Evolutionary conservation across 1,140 invertebrate genomes (phyloP), one percentile per base, ranked within the genome.

Genomic region (Tetramorium parvispinum): DNA sequence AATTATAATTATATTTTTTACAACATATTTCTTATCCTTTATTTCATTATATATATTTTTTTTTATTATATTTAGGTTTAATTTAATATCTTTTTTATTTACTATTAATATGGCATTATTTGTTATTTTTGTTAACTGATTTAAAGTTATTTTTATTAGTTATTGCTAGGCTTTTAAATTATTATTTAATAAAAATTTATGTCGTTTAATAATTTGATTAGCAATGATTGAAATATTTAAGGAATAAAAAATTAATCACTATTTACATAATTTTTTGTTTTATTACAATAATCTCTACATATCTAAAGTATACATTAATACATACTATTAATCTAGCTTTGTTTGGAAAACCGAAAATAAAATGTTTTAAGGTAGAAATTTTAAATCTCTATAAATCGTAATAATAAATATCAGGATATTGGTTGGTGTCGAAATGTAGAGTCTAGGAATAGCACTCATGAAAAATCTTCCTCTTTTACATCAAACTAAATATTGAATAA

Each of bases 401-500:
- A 66, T 79, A 79, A 79, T 79, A 79, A 79, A 79, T 79, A 79
- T 79, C 3, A 79, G 61, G 77, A 79, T 79, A 79, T 79, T 79
- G 61, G 77, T 53, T 55, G 13, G 40, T 37, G 24, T 49, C 13
- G 27, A 65, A 79, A 24, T 11, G 11, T 7, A 21, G 6, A 78
- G 5, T 49, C 3, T 49, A 27, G 11, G 27, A 51, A 8, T 65
- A 10, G 4, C 8, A 1, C 32, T 2, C 16, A 49, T 10, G 1
- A 78, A 78, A 49, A 10, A 46, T 63, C 8, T 63, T 3, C 21
- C 32, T 32, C 18, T 65, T 78, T 63, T 11, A 49, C 27, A 21
- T 78, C 24, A 49, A 21, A 46, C 59, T 65, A 66, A 37, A 79
- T 37, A 65, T 66, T 21, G 32, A 65, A 78, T 55, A 55, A 43